Evolutionary conservation across 2,113 vertebrate species (phyloP).

Genomic region (Copsychus sechellarum): DNA sequence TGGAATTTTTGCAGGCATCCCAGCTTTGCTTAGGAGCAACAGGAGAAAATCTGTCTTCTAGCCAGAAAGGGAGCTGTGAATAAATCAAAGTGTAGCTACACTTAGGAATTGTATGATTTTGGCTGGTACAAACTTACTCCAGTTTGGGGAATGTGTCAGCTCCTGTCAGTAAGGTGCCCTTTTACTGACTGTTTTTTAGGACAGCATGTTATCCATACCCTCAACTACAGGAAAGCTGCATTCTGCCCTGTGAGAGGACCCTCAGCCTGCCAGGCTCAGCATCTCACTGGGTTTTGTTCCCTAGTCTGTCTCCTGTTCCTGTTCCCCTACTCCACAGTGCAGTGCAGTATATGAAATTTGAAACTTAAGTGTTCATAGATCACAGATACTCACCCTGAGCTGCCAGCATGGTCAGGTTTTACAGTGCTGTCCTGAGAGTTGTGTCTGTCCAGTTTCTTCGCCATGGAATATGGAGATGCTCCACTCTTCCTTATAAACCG

Average conservation of each 20-base stretch:
- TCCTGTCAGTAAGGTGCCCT: neutral
- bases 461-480: neutral
- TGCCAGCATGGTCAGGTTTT: neutral
- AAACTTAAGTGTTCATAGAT: accelerated
- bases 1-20: neutral
- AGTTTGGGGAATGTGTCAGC: neutral
- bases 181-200: neutral
- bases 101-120: neutral
- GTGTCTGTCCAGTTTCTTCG: neutral
- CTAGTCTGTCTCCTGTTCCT: neutral
- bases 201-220: neutral
- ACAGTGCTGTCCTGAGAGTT: neutral
- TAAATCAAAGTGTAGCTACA: neutral
- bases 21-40: neutral
- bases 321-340: neutral
- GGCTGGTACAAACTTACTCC: neutral
- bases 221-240: neutral
- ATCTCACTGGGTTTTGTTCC: neutral
- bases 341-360: accelerated
- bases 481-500: neutral
- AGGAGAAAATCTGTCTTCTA: neutral
- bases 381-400: neutral
- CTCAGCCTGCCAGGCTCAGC: neutral
- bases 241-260: neutral
- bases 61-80: neutral